Base-by-base conservation (phyloP, 2,797 vertebrate genomes). In the Crocidura indochinensis region DNA sequence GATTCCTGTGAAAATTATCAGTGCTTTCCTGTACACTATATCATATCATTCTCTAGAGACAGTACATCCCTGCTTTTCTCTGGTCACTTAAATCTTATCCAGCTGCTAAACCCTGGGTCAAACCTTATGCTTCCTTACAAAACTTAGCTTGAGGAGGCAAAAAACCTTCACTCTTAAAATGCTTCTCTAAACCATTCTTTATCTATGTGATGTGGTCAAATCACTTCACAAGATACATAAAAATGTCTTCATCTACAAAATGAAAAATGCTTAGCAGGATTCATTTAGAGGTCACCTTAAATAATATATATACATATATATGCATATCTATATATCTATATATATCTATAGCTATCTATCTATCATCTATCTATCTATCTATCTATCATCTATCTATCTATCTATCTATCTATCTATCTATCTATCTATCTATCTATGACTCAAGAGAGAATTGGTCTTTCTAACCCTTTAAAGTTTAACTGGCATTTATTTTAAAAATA, bases 191-290 rank as follows among this genome's bases (percentile, higher is more conserved):
- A 85, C 29, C 24, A 27, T 79, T 60, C 71, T 53, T 64, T 67
- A 19, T n/a, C 69, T 76, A 22, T 31, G 20, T 79, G 78, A 72
- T 64, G 51, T 78, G 22, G 19, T 1, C 53, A 79, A 44, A 75
- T 44, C 4, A 47, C 19, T 77, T 49, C 64, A 22, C 19, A 68
- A 5, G 19, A 9, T 82, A 46, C 74, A 20, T 73, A 9, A 72
- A 46, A 86, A 77, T 80, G 56, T 62, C 22, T 72, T 83, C 62
- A 46, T 85, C 51, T 90, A 27, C 29, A 68, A 92, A 84, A 86
- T 44, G 44, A 8, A 80, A 93, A 84, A 77, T 31, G 68, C 11
- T 29, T 64, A 26, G 26, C 53, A 77, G 49, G 72, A 71, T 88
- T 65, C 81, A 53, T 79, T 8, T 56, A 84, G 71, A 27, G 24